phyloP scores from a whole-genome alignment of 1,140 invertebrate genomes.

The Protaetia brevitarsis region DNA sequence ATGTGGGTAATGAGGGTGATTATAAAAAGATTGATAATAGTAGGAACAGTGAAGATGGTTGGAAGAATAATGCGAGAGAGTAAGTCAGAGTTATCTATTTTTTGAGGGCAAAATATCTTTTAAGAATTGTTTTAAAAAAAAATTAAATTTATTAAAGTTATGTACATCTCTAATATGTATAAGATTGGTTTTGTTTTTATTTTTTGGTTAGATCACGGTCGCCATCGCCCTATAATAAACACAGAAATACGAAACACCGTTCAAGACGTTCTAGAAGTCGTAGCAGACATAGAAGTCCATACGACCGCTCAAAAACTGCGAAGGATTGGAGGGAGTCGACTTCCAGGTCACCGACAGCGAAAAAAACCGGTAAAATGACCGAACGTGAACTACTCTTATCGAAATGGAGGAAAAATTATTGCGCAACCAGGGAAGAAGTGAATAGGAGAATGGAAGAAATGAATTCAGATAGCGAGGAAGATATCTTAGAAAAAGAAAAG shows the following conservation, averaged over 20 bases:
- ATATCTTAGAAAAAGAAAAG: constrained; percentile 58
- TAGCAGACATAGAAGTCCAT: constrained; percentile 3
- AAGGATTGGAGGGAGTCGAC: background rate
- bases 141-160: background rate
- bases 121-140: no score
- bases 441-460: constrained; percentile 66
- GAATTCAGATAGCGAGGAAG: constrained; percentile 60
- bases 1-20: no score
- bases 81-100: background rate
- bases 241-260: background rate
- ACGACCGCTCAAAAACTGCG: background rate
- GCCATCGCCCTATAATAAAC: background rate
- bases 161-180: background rate
- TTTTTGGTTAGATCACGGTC: constrained; percentile 21
- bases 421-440: constrained; percentile 69
- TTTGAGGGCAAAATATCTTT: no score
- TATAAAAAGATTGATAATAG: no score
- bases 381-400: constrained; percentile 43
- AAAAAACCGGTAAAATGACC: constrained; percentile 19
- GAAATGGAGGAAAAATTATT: constrained; percentile 60
- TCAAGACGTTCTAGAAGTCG: background rate
- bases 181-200: background rate
- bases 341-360: background rate
- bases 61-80: background rate
- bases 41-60: background rate